phyloP scores from a whole-genome alignment of 2,888 invertebrate species.

The Psococerastis gibbosa region DNA sequence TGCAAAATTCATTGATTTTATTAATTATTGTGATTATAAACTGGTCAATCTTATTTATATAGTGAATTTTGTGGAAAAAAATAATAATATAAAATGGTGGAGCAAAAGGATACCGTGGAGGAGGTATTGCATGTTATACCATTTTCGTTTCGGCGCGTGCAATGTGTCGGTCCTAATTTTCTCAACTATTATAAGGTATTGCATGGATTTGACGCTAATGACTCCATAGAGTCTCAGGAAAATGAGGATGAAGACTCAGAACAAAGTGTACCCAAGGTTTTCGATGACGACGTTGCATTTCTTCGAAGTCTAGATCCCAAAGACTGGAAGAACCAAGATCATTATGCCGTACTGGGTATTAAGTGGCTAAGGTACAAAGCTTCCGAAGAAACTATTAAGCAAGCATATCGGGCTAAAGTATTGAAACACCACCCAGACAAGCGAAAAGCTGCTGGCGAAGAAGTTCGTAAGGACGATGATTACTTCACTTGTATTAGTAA shows the following conservation, averaged over 20 bases:
- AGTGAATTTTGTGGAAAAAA: too few species aligned
- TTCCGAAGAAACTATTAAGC: conserved; percentile 81
- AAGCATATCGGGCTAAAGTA: conserved; percentile 75
- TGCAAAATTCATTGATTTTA: too few species aligned
- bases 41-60: too few species aligned
- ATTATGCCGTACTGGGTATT: conserved; percentile 88
- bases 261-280: conserved; percentile 24
- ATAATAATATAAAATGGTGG: conserved; percentile 1
- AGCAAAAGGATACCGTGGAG: neutral
- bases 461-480: conserved; percentile 76
- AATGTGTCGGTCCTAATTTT: conserved; percentile 33
- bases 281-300: conserved; percentile 61
- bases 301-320: conserved; percentile 80
- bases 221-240: conserved; percentile 24
- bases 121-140: neutral
- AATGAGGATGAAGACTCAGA: conserved; percentile 29
- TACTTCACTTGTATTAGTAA: conserved; percentile 98
- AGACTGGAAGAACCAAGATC: conserved; percentile 96
- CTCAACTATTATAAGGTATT: conserved; percentile 31
- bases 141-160: conserved; percentile 21
- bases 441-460: conserved; percentile 75
- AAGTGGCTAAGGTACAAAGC: conserved; percentile 65
- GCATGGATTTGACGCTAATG: conserved; percentile 31
- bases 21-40: too few species aligned
- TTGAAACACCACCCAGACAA: conserved; percentile 97